Base-by-base conservation (phyloP, 2,888 invertebrate species). In the Ornithoptera priamus region DNA sequence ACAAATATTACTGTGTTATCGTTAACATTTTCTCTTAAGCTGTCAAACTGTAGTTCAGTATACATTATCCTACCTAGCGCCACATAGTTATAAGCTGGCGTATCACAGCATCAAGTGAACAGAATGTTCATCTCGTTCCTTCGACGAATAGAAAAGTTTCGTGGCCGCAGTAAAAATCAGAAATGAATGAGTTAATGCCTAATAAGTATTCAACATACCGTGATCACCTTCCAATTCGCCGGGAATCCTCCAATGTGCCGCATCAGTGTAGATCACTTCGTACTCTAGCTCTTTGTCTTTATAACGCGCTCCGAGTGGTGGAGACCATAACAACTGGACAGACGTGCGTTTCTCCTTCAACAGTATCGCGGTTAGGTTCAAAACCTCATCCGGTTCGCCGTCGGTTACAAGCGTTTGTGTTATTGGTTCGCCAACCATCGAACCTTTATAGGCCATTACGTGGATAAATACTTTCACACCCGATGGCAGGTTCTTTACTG, bases 181-280 rank as follows among this genome's bases (percentile, higher is more conserved):
- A 39, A 39, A 0, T 50, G 50, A 50, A 50, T 17, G 50, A 50
- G 12, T 50, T 50, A 50, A 50, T 50, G 17, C 15, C 15, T 2
- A 50, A 17, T 1, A 1, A 50, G 50, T 50, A 42, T 46, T 53
- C 30, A 62, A 65, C 67, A 58, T 61, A 70, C 70, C 70, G 56
- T 70, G 70, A 17, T 30, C 20, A 15, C 61, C 60, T 22, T 57
- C 87, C 75, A 83, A 73, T 71, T 95, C 94, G 8, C 93, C 92
- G 0, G 83, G 81, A 56, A 79, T 76, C 71, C 80, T 81, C 72
- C 73, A 74, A 30, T 80, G 82, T 65, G 84, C 78, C 64, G 85
- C 78, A 89, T 93, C 75, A 80, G 95, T 95, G 78, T 96, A 97
- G 82, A 96, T 95, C 59, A 97, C 92, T 24, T 95, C 96, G 80